Base-by-base conservation (phyloP, 2,113 vertebrate species). In the Chlorodrepanis virens region DNA sequence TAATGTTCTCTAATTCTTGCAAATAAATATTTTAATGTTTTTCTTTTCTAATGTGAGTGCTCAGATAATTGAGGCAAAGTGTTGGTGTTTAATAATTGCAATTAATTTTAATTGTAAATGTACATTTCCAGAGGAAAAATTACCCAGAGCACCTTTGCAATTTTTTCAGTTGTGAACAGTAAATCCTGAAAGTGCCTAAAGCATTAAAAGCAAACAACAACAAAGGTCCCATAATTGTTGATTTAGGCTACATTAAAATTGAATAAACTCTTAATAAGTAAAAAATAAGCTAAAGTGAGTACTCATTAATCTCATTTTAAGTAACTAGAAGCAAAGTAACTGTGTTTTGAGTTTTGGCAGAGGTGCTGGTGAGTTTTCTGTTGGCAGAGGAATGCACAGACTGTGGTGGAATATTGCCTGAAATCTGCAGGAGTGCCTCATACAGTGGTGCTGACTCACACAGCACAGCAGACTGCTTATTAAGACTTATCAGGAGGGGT, bases 11-110 rank as follows among this genome's bases (percentile, higher is more conserved):
- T 82, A 45, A 84, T 91, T 96, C 84, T 96, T 90, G 82, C 67
- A 96, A 92, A 96, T 96, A 97, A 96, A 95, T 90, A 92, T 88
- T 96, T 94, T 88, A 90, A 67, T 19, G 52, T 95, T 96, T 89
- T 35, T 83, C 64, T 91, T 84, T 85, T 83, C 64, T 81, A 87
- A 89, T 75, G 90, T 86, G 56, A 87, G 50, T 83, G 42, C 45
- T 80, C 77, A 59, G 72, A 35, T 68, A 89, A 74, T 87, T 95
- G 72, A 85, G 79, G 79, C 56, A 90, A 95, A 92, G 67, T 87
- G 27, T 77, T 84, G 59, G 29, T 90, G 85, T 93, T 97, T 96
- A 96, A 92, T 97, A 95, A 94, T 82, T 82, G 44, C 63, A 88
- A 95, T 96, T 97, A 71, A 95, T 92, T 95, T 92, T 85, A 93